Base-by-base conservation (phyloP, 2,113 vertebrate genomes). In the Ascaphus truei region DNA sequence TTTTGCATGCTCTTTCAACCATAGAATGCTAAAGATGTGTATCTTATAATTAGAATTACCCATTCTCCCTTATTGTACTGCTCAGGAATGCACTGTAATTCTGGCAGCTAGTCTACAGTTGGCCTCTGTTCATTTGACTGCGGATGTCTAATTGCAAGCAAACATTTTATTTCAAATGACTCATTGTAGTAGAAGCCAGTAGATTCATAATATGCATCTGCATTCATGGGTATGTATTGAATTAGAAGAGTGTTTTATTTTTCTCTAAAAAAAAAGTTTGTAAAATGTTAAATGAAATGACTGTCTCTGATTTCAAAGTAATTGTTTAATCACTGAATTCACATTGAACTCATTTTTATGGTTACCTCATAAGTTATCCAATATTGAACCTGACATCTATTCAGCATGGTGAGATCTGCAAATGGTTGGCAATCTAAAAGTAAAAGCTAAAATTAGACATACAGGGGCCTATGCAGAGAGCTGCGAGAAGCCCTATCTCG, bases 131-230 rank as follows among this genome's bases (percentile, higher is more conserved):
- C 81, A 81, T 84, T 84, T 82, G 74, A 77, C 76, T 86, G 79
- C 86, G 88, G 89, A 91, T 90, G 89, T 91, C 85, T 91, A 90
- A 92, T 89, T 90, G 85, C 83, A 88, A 86, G 83, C 85, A 89
- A 89, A 83, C 76, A 81, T 90, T 89, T 89, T 76, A 84, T 86
- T 91, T 88, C 80, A 84, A 90, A 90, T 89, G 86, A 81, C 75
- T 89, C 83, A 89, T 88, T 88, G 87, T 87, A 88, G 77, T 68
- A 79, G 74, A 81, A 88, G 62, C 80, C 72, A 81, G 83, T 87
- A 89, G 78, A 85, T 78, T 80, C 58, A 72, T 85, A 85, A 78
- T 82, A 80, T 77, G 78, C 74, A 84, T 83, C 73, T 81, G 74
- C 82, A 84, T 83, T 83, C 80, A 82, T 86, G 81, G 83, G 88